A percentile compares a stretch with the other conserved stretches of the same genome.
Conservation (phyloP, 2,113 vertebrate species). For the Hippopotamus amphibius region DNA sequence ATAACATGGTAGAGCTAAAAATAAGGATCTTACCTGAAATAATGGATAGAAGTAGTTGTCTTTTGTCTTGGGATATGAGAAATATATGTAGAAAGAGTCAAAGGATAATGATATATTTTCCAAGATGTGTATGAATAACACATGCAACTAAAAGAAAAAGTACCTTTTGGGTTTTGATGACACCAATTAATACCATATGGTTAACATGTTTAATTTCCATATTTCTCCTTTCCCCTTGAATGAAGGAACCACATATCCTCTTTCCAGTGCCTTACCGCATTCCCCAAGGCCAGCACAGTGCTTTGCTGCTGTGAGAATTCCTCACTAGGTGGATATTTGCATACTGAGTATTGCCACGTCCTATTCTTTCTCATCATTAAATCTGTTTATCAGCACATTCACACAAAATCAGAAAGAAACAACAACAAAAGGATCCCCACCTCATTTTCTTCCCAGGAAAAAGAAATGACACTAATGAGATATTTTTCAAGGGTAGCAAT, state of each 20-base stretch:
- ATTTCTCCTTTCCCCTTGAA: background rate
- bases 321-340: background rate
- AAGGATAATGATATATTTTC: background rate
- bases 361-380: background rate
- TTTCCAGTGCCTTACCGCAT: background rate
- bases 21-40: background rate
- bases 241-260: background rate
- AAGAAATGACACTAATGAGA: background rate
- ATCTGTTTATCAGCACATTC: background rate
- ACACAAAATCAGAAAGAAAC: background rate
- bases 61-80: background rate
- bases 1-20: background rate
- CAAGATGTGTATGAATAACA: background rate
- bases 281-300: background rate
- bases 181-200: background rate
- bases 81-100: background rate
- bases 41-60: background rate
- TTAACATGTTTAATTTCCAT: background rate
- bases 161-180: slow-evolving; percentile 24
- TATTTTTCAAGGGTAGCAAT: background rate
- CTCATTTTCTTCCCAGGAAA: background rate
- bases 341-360: background rate
- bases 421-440: background rate
- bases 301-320: background rate
- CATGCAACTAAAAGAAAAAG: background rate